Evolutionary conservation across 2,113 vertebrate species (phyloP), one percentile per base, ranked within the genome.

Genomic region (Cacatua alba): DNA sequence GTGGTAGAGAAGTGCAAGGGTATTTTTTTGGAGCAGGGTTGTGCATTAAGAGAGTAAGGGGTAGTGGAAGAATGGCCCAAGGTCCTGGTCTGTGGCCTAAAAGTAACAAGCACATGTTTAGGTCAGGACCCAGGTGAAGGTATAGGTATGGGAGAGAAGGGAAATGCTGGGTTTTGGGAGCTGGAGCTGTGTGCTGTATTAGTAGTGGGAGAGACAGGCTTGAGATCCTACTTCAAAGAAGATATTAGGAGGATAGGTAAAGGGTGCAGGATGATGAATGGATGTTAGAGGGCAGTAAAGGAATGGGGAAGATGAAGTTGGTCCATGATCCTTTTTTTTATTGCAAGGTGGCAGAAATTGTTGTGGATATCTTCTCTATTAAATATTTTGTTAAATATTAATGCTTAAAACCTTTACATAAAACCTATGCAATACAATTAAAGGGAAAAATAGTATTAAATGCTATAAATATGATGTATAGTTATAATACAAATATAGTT

Each of bases 11-110:
- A 75, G 37, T 9, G 9, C 6, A 8, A 31, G 43, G 43, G 26
- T 46, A 17, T 12, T 25, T 75, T 69, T 82, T 29, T 75, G 16
- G 8, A 68, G 43, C 3, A 1, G 43, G 11, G 9, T 28, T 72
- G 17, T 55, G 23, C 6, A 0, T 0, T 60, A 55, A 74, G 25
- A 76, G 26, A 24, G 39, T 60, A 31, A 53, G 17, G 33, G 6
- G 25, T 35, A 31, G 59, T 44, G 43, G 31, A 35, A 62, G n/a
- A 43, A 12, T 41, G 63, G 37, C 31, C 52, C 0, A 2, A 57
- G 68, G 24, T 55, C 31, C 25, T 69, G 31, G 9, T 55, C 12
- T 74, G 35, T 51, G 60, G 69, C 33, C 6, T 77, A 49, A 60
- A 26, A 46, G 52, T 72, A 46, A 14, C 2, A 28, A 69, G 19